Conservation (phyloP, 2,113 vertebrate genomes). For the Morone chrysops region DNA sequence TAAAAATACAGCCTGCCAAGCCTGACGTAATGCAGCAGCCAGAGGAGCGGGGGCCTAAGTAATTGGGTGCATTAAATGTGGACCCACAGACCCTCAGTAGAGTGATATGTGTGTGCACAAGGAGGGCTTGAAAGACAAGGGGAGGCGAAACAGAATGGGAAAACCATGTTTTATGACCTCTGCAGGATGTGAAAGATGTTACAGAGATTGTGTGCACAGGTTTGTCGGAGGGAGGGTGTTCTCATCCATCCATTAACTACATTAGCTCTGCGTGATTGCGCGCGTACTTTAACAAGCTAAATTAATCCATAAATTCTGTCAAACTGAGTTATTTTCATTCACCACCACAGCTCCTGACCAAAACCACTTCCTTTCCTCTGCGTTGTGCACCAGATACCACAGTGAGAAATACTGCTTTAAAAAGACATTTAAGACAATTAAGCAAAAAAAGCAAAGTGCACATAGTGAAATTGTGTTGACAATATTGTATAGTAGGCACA, state of each 20-base stretch:
- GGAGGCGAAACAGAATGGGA: constrained; percentile 53
- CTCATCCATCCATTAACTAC: constrained; percentile 67
- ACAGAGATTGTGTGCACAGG: constrained; percentile 28
- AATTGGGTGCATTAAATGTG: constrained; percentile 84
- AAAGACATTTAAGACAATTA: not conserved
- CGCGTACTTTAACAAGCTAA: constrained; percentile 63
- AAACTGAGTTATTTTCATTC: constrained; percentile 51
- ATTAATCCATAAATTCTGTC: constrained; percentile 69
- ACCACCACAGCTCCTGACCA: constrained; percentile 26
- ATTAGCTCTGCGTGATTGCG: constrained; percentile 56
- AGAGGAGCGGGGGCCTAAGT: constrained; percentile 79
- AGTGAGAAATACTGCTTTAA: constrained; percentile 6
- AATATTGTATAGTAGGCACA: not conserved
- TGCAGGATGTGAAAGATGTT: constrained; percentile 71
- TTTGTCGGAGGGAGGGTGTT: constrained; percentile 34
- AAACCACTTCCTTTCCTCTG: constrained; percentile 30
- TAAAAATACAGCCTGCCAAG: constrained; percentile 85
- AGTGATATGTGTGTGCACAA: constrained; percentile 38
- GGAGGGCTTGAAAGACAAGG: constrained; percentile 52
- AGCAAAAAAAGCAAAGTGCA: not conserved
- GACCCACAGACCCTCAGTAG: constrained; percentile 61
- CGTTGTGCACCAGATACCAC: constrained; percentile 11
- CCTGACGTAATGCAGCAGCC: constrained; percentile 84
- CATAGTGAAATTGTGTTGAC: not conserved
- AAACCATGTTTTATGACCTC: constrained; percentile 78